phyloP scores from a whole-genome alignment of 53 echinoderm and acorn worm genomes.

The Apostichopus leukothele region DNA sequence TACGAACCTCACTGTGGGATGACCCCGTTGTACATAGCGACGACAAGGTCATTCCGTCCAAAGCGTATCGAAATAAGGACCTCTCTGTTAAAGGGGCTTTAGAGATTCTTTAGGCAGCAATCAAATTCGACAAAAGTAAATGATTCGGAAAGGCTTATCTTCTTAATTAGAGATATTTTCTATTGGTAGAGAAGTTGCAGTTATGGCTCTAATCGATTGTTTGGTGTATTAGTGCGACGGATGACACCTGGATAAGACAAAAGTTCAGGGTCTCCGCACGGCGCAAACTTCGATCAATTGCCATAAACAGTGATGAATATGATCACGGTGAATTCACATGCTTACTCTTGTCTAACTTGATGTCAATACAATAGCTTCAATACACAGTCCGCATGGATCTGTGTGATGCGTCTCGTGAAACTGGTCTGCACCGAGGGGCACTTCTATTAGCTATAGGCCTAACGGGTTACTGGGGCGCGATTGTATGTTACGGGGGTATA shows the following conservation, averaged over 20 bases:
- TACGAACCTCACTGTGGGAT: neutral
- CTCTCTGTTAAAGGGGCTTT: neutral
- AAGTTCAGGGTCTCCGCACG: conserved; percentile 27
- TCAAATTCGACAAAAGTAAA: conserved; percentile 31
- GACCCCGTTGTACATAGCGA: conserved; percentile 31
- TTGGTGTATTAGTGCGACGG: conserved; percentile 1
- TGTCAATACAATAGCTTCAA: no score
- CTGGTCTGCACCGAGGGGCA: no score
- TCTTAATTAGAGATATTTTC: conserved; percentile 34
- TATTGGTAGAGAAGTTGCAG: neutral
- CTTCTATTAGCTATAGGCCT: no score
- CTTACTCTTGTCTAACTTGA: no score
- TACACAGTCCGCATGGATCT: no score
- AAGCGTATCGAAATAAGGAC: conserved; percentile 31
- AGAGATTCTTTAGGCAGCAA: neutral
- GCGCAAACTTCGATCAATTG: neutral
- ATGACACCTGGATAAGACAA: conserved; percentile 40
- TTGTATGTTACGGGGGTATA: no score
- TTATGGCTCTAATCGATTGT: neutral
- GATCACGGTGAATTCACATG: no score
- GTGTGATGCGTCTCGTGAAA: no score
- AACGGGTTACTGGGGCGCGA: no score
- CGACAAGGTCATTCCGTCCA: neutral
- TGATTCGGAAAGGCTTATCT: conserved; percentile 36
- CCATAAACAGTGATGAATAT: no score